Percentiles rank a stretch among this genome's conserved stretches.
Conservation (phyloP, 2,797 vertebrate species). For the Scyliorhinus canicula region DNA sequence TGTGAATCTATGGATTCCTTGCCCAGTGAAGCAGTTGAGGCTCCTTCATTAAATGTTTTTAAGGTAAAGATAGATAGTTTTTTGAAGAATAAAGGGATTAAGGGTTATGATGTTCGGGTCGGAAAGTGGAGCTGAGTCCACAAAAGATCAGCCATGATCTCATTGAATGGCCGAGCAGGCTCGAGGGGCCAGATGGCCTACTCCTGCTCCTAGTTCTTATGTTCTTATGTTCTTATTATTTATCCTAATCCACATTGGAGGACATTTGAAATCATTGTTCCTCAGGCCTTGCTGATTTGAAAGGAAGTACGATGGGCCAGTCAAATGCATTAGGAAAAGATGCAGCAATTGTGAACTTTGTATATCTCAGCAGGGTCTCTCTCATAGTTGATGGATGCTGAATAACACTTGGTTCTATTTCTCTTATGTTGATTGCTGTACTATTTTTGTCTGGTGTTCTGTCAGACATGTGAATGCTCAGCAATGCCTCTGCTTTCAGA, state of each 20-base stretch:
- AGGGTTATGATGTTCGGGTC: no score
- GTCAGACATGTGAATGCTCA: background rate
- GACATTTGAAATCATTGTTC: background rate
- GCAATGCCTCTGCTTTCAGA: background rate
- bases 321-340: background rate
- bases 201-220: no score
- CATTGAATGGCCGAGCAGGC: no score
- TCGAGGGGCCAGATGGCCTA: no score
- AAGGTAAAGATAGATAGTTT: no score
- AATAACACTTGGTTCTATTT: conserved; percentile 6
- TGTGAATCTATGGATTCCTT: no score
- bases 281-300: background rate
- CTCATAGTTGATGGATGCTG: background rate
- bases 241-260: background rate
- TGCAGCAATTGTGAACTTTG: background rate
- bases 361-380: conserved; percentile 3
- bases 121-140: no score
- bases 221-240: no score
- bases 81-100: no score
- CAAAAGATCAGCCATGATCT: no score
- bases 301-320: background rate
- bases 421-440: background rate
- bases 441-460: background rate
- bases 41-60: no score
- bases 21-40: no score